These are phyloP conservation scores for Pseudotriccus pelzelni DNA, from an alignment of 2,797 vertebrate species.

Conservation along the genomic window DNA sequence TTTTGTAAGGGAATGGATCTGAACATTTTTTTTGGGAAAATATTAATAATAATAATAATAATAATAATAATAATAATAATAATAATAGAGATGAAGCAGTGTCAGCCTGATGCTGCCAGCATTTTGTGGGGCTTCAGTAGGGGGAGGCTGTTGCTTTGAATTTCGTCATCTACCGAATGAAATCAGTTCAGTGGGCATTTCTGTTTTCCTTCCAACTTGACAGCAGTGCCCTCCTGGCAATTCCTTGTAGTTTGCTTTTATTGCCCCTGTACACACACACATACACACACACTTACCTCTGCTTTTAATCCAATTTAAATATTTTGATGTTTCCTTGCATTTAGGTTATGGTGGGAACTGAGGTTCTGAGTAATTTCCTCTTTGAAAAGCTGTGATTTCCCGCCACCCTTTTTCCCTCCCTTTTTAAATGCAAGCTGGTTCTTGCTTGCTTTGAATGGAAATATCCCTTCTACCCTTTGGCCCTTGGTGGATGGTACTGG, in stretches of 20 bases:
- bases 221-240: neutral
- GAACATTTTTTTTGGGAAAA: neutral
- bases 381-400: slow-evolving; percentile 14
- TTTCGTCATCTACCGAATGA: neutral
- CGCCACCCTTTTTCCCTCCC: neutral
- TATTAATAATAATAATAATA: neutral
- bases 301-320: neutral
- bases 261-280: neutral
- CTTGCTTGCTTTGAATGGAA: slow-evolving; percentile 42
- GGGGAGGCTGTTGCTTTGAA: neutral
- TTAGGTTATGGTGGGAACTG: neutral
- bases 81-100: neutral
- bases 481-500: neutral
- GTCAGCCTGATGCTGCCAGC: neutral
- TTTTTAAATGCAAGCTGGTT: slow-evolving; percentile 50
- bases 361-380: neutral
- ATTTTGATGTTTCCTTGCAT: neutral
- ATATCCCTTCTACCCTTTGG: neutral
- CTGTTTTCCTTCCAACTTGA: neutral
- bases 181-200: neutral
- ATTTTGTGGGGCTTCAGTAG: neutral
- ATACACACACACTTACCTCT: neutral
- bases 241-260: neutral
- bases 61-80: neutral
- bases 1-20: slow-evolving; percentile 61